Evolutionary conservation across 53 echinoderm and acorn worm species (phyloP), one percentile per base, ranked within the genome.

Genomic region (Henricia sp.): DNA sequence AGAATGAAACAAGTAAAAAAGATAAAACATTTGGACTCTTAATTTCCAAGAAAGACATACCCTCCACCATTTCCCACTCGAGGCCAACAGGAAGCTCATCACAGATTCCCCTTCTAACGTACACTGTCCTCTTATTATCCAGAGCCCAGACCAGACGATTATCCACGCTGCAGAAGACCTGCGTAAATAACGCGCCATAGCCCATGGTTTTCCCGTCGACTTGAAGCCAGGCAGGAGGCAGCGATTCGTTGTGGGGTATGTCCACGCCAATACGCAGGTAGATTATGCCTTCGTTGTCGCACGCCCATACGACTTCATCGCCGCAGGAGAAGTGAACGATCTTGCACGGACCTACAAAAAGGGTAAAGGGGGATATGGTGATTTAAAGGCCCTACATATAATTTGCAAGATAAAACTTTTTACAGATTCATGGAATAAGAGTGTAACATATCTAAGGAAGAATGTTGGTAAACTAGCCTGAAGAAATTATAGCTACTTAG

Each of bases 21-120:
- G n/a, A n/a, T n/a, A n/a, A n/a, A n/a, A n/a, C n/a, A n/a, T n/a
- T n/a, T n/a, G n/a, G n/a, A n/a, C n/a, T n/a, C n/a, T n/a, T n/a
- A n/a, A n/a, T n/a, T n/a, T n/a, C n/a, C 37, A 1, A 65, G 3
- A 19, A 14, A 2, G 16, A 30, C 73, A 54, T 88, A 96, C 97
- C 97, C 94, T 93, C 91, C 30, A 96, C 97, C 17, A 77, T 66
- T 43, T 94, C 92, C 97, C 97, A 96, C 32, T 90, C 83, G 6
- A 85, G 37, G 16, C 97, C 97, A 6, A 96, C 75, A 41, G 97
- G 97, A 55, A 94, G 76, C 27, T 38, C 84, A 23, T 88, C 75
- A 27, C 85, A 87, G 50, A 96, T 91, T 16, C 94, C 97, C 69
- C 74, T 85, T 60, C 97, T 72, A 23, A 89, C 92, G 68, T 96